Conservation (phyloP, 2,888 invertebrate species). For the Phengaris alcon region DNA sequence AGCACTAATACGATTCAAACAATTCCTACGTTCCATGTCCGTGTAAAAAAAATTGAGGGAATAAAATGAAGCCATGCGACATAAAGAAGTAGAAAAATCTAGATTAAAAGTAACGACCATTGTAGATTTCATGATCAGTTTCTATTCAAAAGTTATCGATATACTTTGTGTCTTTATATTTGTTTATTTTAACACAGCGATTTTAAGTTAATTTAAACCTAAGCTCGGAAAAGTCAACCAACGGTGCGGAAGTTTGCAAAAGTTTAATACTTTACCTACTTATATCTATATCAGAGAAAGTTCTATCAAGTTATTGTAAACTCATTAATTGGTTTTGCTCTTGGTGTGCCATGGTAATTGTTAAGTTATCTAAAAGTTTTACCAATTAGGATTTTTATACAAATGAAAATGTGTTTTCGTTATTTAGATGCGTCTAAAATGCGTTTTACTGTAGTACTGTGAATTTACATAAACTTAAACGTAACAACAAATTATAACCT, state of each 20-base stretch:
- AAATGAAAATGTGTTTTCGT: no score
- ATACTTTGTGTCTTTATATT: background rate
- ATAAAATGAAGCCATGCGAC: background rate
- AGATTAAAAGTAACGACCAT: background rate
- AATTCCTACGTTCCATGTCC: background rate
- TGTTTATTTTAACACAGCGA: background rate
- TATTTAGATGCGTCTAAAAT: no score
- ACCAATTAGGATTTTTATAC: background rate
- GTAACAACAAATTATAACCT: background rate
- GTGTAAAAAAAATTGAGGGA: background rate
- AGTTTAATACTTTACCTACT: background rate
- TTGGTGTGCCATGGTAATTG: background rate
- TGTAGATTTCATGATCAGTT: background rate
- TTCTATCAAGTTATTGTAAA: slow-evolving; percentile 1
- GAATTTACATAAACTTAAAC: background rate
- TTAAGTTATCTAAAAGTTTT: background rate
- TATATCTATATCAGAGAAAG: background rate
- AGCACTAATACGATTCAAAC: slow-evolving; percentile 16
- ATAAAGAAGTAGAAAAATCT: background rate
- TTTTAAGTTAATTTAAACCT: background rate
- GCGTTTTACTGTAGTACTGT: no score
- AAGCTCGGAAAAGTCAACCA: background rate
- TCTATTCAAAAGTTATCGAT: background rate
- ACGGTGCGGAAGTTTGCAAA: slow-evolving; percentile 3
- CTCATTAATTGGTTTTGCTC: slow-evolving; percentile 17